Evolutionary conservation across 2,797 vertebrate genomes (phyloP), one percentile per base, ranked within the genome.

Genomic region (Gadopsis bispinosus): DNA sequence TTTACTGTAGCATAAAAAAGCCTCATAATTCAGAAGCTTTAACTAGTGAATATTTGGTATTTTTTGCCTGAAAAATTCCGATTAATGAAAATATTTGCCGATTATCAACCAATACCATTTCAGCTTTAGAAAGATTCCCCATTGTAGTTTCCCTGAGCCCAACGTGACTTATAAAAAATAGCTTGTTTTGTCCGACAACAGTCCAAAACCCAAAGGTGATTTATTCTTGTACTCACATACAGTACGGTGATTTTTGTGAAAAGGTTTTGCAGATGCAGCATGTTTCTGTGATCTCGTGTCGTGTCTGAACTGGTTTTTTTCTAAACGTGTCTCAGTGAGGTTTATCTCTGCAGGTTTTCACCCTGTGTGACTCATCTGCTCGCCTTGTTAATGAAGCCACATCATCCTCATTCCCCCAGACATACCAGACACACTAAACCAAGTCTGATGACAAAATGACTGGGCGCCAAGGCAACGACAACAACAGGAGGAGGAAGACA

Each of bases 401-500:
- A 81, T 88, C 88, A 75, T 75, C 81, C 66, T 75, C 80, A 69
- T 33, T n/a, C 55, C 55, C 33, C 69, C 73, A 80, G 81, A 90
- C 89, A 91, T 77, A 85, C 90, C 87, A 86, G 81, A 88, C 83
- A 66, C 58, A 70, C 84, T 81, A 75, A 87, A 75, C 70, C 37
- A 1, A 83, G 83, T 87, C 87, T 82, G 79, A 81, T 81, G 80
- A 89, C 84, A 79, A 67, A 74, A 72, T 17, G 68, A 84, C 77
- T 47, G 72, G 51, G 54, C 4, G 58, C 73, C 77, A 58, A n/a
- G 71, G 72, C 72, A 84, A 69, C 72, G 83, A 69, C 75, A 45
- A 59, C 75, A 61, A 35, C 67, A 58, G 31, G 10, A 75, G 58
- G 39, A 69, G 17, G 55, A 75, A 83, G 86, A 89, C 77, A 85